Evolutionary conservation across 2,113 vertebrate genomes (phyloP).

Genomic region (Helogale parvula): DNA sequence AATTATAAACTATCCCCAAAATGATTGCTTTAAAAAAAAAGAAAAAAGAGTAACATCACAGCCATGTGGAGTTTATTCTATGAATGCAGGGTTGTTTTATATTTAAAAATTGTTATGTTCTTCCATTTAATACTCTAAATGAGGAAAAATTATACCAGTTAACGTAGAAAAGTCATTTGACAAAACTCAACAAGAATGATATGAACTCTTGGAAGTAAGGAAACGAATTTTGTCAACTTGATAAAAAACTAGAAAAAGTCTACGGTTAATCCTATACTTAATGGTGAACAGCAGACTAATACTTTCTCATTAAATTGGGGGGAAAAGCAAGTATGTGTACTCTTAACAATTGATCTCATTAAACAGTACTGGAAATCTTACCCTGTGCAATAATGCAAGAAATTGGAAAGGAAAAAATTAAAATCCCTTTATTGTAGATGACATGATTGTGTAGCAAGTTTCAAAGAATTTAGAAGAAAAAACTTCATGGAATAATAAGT

Average conservation of each 20-base stretch:
- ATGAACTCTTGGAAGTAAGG: not conserved
- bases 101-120: not conserved
- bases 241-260: not conserved
- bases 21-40: too few relatives aligned
- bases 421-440: not conserved
- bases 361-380: not conserved
- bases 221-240: not conserved
- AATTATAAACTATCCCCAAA: too few relatives aligned
- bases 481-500: not conserved
- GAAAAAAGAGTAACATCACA: not conserved
- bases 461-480: not conserved
- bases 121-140: not conserved
- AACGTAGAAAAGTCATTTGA: not conserved
- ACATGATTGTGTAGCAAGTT: not conserved
- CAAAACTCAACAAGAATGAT: not conserved
- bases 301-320: not conserved
- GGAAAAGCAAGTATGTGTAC: not conserved
- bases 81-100: not conserved
- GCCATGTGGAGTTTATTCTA: not conserved
- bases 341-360: not conserved
- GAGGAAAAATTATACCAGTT: not conserved
- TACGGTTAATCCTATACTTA: not conserved
- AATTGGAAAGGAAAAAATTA: not conserved
- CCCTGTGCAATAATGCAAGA: not conserved
- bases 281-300: not conserved